Evolutionary conservation across 2,888 invertebrate genomes (phyloP).

Genomic region (Ophion slaviceki): DNA sequence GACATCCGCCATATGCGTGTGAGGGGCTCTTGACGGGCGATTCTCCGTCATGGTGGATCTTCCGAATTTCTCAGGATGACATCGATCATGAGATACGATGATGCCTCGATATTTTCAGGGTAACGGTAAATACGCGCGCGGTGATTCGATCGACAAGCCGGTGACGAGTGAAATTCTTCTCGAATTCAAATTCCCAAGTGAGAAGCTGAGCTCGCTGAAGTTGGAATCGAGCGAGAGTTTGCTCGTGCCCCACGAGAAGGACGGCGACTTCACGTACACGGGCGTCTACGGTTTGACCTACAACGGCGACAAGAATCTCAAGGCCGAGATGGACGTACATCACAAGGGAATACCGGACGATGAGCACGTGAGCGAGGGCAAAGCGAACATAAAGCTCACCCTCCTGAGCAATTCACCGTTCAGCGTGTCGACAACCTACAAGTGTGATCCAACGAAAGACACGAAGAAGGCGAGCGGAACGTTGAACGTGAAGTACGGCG

Average conservation of each 20-base stretch:
- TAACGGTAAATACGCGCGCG: conserved; percentile 67
- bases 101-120: conserved; percentile 66
- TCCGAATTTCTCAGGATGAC: not conserved
- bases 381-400: conserved; percentile 82
- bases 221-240: conserved; percentile 81
- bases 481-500: conserved; percentile 73
- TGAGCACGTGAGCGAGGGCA: conserved; percentile 82
- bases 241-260: conserved; percentile 74
- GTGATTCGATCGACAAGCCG: conserved; percentile 82
- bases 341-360: conserved; percentile 73
- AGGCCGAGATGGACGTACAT: conserved; percentile 79
- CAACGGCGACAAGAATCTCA: conserved; percentile 85
- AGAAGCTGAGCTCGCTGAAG: conserved; percentile 86
- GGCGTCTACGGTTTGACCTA: conserved; percentile 83
- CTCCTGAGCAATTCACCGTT: conserved; percentile 85
- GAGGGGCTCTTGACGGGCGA: too few relatives aligned
- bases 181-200: conserved; percentile 85
- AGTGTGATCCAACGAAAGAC: conserved; percentile 81
- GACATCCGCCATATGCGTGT: too few relatives aligned
- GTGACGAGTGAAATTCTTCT: conserved; percentile 84
- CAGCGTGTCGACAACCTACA: conserved; percentile 83
- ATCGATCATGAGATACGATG: not conserved
- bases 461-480: conserved; percentile 68
- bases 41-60: not conserved
- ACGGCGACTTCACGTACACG: conserved; percentile 77